phyloP scores from a whole-genome alignment of 2,888 invertebrate genomes.

The Chesias legatella region DNA sequence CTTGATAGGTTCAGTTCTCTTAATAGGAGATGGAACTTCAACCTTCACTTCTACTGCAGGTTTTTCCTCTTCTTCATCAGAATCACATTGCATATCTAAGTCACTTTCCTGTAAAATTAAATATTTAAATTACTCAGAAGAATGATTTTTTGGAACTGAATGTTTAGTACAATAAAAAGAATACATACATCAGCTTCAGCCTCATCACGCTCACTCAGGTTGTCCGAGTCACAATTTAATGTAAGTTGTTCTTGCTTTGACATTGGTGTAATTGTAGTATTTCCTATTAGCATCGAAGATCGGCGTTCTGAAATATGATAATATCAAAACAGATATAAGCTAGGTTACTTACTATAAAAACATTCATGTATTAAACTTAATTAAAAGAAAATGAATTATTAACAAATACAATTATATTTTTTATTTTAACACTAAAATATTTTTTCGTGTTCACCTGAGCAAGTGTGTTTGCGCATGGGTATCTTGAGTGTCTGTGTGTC shows the following conservation, averaged over 20 bases:
- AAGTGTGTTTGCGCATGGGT: no score
- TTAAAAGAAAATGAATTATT: no score
- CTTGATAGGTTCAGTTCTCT: slow-evolving; percentile 80
- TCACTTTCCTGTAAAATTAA: slow-evolving; percentile 68
- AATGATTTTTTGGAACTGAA: not conserved
- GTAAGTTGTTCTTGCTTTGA: slow-evolving; percentile 78
- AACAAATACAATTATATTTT: no score
- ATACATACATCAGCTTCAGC: slow-evolving; percentile 85
- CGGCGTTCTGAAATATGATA: slow-evolving; percentile 57
- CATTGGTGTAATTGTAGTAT: slow-evolving; percentile 81
- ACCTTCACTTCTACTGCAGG: slow-evolving; percentile 54
- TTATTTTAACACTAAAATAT: no score
- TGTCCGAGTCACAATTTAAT: slow-evolving; percentile 84
- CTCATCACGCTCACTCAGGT: slow-evolving; percentile 87
- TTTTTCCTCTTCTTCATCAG: slow-evolving; percentile 68
- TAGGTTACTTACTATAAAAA: no score
- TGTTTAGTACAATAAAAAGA: slow-evolving; percentile 2
- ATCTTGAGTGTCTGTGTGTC: no score
- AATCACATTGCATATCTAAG: slow-evolving; percentile 76
- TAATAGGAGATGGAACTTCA: slow-evolving; percentile 40
- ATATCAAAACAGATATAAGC: slow-evolving; percentile 24
- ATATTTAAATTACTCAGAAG: not conserved
- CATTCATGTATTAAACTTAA: no score
- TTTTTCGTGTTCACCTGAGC: no score
- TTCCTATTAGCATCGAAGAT: slow-evolving; percentile 84